These are phyloP conservation scores for Campoletis raptor DNA, from an alignment of 2,888 invertebrate genomes.

Conservation along the genomic window DNA sequence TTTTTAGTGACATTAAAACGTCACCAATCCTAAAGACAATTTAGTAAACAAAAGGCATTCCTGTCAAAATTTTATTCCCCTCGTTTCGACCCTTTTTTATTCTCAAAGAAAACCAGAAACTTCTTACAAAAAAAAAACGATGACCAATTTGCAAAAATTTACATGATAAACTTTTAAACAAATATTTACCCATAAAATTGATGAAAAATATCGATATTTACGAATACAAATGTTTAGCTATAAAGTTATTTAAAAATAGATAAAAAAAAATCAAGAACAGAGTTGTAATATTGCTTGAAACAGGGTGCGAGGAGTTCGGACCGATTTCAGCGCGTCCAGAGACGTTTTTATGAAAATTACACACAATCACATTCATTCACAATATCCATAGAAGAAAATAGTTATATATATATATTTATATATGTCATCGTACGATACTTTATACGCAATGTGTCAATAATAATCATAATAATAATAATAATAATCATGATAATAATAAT, in stretches of 20 bases:
- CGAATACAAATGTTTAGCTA: too few relatives aligned
- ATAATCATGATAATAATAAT: constrained; percentile 31
- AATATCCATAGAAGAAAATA: constrained; percentile 84
- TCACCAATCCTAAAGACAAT: too few relatives aligned
- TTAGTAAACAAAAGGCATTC: too few relatives aligned
- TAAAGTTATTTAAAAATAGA: not conserved
- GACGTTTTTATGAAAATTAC: constrained; percentile 71
- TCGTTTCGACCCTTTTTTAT: too few relatives aligned
- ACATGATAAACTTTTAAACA: too few relatives aligned
- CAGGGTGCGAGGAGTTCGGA: constrained; percentile 10
- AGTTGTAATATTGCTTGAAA: not conserved
- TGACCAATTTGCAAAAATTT: too few relatives aligned
- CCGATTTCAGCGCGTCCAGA: constrained; percentile 62
- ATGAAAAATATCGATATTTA: too few relatives aligned
- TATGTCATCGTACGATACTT: constrained; percentile 71
- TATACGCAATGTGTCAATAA: constrained; percentile 76
- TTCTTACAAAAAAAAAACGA: too few relatives aligned
- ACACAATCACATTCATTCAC: constrained; percentile 76
- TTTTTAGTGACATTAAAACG: too few relatives aligned
- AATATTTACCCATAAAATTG: too few relatives aligned
- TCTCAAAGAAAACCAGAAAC: too few relatives aligned
- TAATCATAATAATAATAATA: constrained; percentile 40
- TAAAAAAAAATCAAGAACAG: not conserved
- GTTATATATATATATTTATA: constrained; percentile 75
- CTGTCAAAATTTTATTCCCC: too few relatives aligned